Base-by-base conservation (phyloP, 2,888 invertebrate species). In the Smittia sp. region DNA sequence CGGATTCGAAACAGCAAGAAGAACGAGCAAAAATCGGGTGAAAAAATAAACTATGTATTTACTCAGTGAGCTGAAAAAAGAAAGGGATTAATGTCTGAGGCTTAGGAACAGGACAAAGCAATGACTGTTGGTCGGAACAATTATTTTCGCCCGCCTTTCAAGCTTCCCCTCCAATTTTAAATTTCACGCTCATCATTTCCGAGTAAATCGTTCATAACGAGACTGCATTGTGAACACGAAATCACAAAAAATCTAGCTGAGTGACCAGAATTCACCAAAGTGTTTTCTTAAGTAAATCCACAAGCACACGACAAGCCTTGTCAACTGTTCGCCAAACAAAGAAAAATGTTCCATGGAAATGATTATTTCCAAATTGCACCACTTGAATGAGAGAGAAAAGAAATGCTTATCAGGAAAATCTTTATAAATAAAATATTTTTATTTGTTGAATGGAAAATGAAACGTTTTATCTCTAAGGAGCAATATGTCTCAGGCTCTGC, bases 311-410 rank as follows among this genome's bases (percentile, higher is more conserved):
- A 46, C 2, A 13, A 2, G 11, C 11, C 2, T 15, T 11, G 2
- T 46, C 46, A 11, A 15, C n/a, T n/a, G 46, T n/a, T 46, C 46
- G 15, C n/a, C 46, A n/a, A 46, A 46, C 11, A 15, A 15, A 46
- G 46, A 46, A 46, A 15, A 46, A 46, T 46, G n/a, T 46, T 32
- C n/a, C 46, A 46, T 46, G 46, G n/a, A 32, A 46, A 46, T 46
- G 11, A 46, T 46, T 46, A 46, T 46, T 46, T 46, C n/a, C 11
- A 15, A 46, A 46, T 46, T 46, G 46, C 15, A 46, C 46, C 6
- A 46, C 46, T 15, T 46, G 46, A 15, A 15, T n/a, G n/a, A 15
- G 46, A 15, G 46, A 46, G 46, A 46, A 46, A 46, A 11, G 11
- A 15, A n/a, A n/a, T 15, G 15, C 46, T 46, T 2, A 11, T 2